A percentile compares a stretch with the other conserved stretches of the same genome.
phyloP scores from a whole-genome alignment of 2,113 vertebrate species.

The Callithrix jacchus region DNA sequence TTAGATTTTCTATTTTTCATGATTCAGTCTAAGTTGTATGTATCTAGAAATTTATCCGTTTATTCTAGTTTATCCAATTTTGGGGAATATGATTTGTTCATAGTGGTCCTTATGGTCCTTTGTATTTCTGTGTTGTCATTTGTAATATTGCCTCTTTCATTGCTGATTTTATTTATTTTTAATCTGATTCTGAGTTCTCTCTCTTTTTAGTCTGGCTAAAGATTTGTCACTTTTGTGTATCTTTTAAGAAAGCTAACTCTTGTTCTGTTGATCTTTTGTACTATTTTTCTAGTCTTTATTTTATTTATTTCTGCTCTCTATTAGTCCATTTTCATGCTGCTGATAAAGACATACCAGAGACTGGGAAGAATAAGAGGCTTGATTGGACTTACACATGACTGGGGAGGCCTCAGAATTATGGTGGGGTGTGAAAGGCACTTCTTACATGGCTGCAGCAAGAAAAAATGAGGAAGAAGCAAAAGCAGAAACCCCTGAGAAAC shows the following conservation, averaged over 20 bases:
- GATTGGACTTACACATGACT: no score
- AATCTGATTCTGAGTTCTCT: neutral
- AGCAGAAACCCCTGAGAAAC: no score
- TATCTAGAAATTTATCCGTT: neutral
- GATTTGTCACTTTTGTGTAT: neutral
- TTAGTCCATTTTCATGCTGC: no score
- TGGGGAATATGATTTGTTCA: neutral
- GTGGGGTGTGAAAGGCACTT: no score
- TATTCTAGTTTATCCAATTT: neutral
- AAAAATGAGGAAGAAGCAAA: no score
- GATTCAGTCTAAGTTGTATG: neutral
- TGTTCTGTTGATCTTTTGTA: neutral
- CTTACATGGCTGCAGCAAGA: no score
- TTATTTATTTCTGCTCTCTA: no score
- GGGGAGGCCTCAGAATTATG: no score
- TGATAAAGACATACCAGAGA: no score
- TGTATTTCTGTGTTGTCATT: neutral
- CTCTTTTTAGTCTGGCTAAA: neutral
- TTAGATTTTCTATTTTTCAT: neutral
- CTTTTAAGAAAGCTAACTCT: neutral
- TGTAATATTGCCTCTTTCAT: neutral
- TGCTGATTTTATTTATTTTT: neutral
- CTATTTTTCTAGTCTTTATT: neutral
- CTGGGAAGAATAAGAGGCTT: no score
- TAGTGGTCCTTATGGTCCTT: neutral